Conservation (phyloP, 2,888 invertebrate genomes). For the Kryphioiulus occultus region DNA sequence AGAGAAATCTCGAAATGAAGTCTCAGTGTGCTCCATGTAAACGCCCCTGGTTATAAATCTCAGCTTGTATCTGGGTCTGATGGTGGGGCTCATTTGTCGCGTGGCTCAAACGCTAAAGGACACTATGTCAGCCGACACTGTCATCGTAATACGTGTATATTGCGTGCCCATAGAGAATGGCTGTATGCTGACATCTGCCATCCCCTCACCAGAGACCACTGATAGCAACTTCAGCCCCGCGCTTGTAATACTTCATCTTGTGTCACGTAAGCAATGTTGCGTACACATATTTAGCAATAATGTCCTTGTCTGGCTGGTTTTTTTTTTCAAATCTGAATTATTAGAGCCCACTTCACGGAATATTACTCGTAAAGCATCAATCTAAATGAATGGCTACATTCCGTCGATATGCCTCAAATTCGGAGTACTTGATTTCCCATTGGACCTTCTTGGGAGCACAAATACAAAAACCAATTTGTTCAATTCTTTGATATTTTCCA, state of each 20-base stretch:
- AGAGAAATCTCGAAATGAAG: background rate
- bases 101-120: background rate
- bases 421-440: background rate
- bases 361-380: conserved; percentile 9
- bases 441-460: background rate
- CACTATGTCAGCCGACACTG: conserved; percentile 3
- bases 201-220: background rate
- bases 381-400: conserved; percentile 14
- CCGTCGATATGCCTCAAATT: background rate
- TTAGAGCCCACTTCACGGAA: background rate
- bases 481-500: conserved; percentile 18
- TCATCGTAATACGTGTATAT: background rate
- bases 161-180: background rate
- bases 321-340: conserved; percentile 25
- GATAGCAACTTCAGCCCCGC: background rate
- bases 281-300: background rate
- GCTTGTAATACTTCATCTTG: background rate
- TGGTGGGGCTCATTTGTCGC: background rate
- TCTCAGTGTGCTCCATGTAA: background rate
- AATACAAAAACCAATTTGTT: conserved; percentile 25
- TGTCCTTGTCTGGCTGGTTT: background rate
- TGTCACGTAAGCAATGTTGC: background rate
- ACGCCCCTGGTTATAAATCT: background rate
- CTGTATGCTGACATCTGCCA: background rate
- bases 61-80: background rate